Base-by-base conservation (phyloP, 2,888 invertebrate species). In the Drosophila anomalata region DNA sequence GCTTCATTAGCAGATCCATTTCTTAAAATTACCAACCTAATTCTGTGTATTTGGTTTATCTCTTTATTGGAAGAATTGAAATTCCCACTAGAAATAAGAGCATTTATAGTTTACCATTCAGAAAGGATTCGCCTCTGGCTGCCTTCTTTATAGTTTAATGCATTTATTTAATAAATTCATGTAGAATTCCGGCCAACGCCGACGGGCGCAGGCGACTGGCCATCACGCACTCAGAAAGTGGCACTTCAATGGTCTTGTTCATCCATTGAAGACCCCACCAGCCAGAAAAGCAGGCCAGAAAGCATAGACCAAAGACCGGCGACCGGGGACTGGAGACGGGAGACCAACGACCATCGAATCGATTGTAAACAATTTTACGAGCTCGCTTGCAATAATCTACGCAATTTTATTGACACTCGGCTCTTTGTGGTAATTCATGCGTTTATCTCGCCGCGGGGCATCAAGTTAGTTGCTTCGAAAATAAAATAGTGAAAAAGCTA, bases 121-220 rank as follows among this genome's bases (percentile, higher is more conserved):
- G 9, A 26, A 6, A n/a, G 12, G 5, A 41, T 4, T n/a, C 11
- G 11, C 65, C 48, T 14, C 36, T 46, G 51, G 41, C 54, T 46
- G 61, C 52, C 66, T 42, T 73, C 58, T 72, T 76, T 73, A 70
- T 69, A 41, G 73, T 71, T 77, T 79, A 87, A 84, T 89, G 89
- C 82, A 82, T 87, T 89, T 87, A 78, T 83, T 83, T 84, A 84
- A 89, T 89, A 89, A 88, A 89, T 87, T 85, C 80, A 76, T 87
- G 89, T 86, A 75, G 79, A 85, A 83, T 62, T 81, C 41, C 66
- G 65, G 62, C 69, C 68, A 84, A 61, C 76, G 79, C 78, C 77
- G 55, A 33, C 58, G 57, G 66, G 67, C 69, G 66, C 47, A 47
- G 48, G 52, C 46, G 20, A 56, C 46, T 46, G 33, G 46, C 39